Evolutionary conservation across 2,113 vertebrate species (phyloP), one percentile per base, ranked within the genome.

Genomic region (Seriola dumerili): DNA sequence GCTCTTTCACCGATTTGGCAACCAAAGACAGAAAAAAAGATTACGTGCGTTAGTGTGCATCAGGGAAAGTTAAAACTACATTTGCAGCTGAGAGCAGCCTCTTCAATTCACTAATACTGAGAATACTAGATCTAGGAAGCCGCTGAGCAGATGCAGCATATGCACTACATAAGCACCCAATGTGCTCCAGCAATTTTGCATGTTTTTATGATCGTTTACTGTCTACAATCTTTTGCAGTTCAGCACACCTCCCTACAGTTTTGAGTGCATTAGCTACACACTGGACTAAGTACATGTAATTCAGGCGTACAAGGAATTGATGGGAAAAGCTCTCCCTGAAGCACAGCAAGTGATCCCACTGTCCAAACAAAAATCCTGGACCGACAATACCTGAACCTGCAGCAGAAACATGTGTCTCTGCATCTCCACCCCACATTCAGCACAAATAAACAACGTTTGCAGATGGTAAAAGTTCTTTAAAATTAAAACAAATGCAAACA

Each of bases 1-100:
- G 19, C 44, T 54, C 54, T 64, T 69, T 72, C 58, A 82, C 58
- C 4, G 29, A 57, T 81, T 72, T 38, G 72, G 25, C 29, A 73
- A 40, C 58, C 19, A 62, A 46, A 70, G 34, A 38, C 34, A 14
- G 34, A 16, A 57, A 21, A 48, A 61, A 61, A 66, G 1, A 55
- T 72, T 36, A 12, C 61, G 10, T 63, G 44, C 57, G 23, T 58
- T 58, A 40, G 50, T 72, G 70, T 44, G 34, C 2, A 5, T 65
- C 23, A 69, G n/a, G 46, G 38, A 61, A 55, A 25, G 55, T 69
- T 25, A 50, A 64, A 72, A 72, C 8, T 25, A 29, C 23, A 50
- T 32, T 12, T 16, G 71, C 12, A 69, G 10, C 17, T 14, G 21
- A 48, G 17, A 83, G 12, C 5, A 59, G 8, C 59, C n/a, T 52